Conservation (phyloP, 1,140 invertebrate species). For the Brachionus paranguensis region DNA sequence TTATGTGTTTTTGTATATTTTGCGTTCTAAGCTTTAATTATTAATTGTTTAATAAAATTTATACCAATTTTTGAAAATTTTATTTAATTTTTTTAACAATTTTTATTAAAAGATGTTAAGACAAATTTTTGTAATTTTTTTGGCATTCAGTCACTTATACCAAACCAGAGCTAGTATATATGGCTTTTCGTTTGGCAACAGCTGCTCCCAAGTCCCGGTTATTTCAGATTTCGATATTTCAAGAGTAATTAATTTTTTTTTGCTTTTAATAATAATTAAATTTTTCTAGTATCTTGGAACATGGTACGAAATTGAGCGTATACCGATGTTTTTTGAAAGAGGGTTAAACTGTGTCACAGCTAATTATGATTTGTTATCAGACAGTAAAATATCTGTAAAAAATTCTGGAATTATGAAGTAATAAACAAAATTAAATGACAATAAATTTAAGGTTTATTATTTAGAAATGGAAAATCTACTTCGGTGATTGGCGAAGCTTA, state of each 20-base stretch:
- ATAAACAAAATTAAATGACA: not conserved
- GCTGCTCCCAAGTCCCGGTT: not conserved
- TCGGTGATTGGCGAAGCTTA: not conserved
- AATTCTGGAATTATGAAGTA: conserved; percentile 16
- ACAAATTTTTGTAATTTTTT: not conserved
- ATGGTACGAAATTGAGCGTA: conserved; percentile 37
- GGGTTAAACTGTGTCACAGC: conserved; percentile 14
- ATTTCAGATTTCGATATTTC: not conserved
- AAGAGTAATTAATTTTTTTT: not conserved
- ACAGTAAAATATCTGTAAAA: not conserved
- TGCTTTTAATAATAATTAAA: not conserved
- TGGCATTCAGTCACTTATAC: not conserved
- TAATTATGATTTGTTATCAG: not conserved
- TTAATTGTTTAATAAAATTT: not conserved
- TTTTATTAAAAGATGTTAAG: not conserved
- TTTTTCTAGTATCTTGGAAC: not conserved
- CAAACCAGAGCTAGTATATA: not conserved
- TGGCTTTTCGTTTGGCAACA: not conserved
- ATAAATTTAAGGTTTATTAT: not conserved
- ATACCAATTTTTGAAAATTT: not conserved
- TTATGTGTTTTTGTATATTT: not conserved
- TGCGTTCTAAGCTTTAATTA: not conserved
- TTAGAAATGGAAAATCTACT: not conserved
- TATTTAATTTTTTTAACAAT: not conserved
- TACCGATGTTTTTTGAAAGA: not conserved